Base-by-base conservation (phyloP, 2,888 invertebrate genomes). In the Oligia strigilis region DNA sequence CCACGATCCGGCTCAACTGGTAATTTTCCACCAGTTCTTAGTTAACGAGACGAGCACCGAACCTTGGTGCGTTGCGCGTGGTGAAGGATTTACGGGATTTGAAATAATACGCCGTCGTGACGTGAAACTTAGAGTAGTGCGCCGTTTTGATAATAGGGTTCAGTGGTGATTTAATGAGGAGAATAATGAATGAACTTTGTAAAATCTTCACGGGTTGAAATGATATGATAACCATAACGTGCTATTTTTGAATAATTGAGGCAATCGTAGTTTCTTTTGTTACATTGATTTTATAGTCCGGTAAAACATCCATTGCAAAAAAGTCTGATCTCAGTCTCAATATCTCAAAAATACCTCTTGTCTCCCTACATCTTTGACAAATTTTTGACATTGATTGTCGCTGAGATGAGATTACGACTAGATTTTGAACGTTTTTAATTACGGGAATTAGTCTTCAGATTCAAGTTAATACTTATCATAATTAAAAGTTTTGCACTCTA, bases 1-100 rank as follows among this genome's bases (percentile, higher is more conserved):
- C 83, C 90, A 89, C 90, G 90, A 88, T 90, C 90, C 91, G 90
- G 90, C 84, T 88, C 89, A 91, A 86, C 84, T 91, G 91, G 94
- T 93, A 94, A 94, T 94, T 94, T 95, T 93, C 93, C 92, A 92
- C 91, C 92, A 91, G 93, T 94, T 93, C 91, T 90, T 91, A 92
- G 90, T 92, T 94, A 94, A 93, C 92, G 93, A 92, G 91, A 90
- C 86, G 82, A 87, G 92, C 91, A 87, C 87, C 88, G 75, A 86
- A 78, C 77, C 78, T 78, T 69, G 71, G 80, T 85, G 78, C 74
- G 70, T 85, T 65, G 19, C 73, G 72, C 84, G 74, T 67, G 58
- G 74, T 75, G 78, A 80, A 80, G 84, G 71, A 78, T 88, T 86
- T 82, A 75, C 73, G 67, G 69, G 67, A 75, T 88, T 89, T 82